These are phyloP conservation scores for Plumapathes pennacea DNA, from an alignment of 92 coral and sea anemone species.

Conservation along the genomic window DNA sequence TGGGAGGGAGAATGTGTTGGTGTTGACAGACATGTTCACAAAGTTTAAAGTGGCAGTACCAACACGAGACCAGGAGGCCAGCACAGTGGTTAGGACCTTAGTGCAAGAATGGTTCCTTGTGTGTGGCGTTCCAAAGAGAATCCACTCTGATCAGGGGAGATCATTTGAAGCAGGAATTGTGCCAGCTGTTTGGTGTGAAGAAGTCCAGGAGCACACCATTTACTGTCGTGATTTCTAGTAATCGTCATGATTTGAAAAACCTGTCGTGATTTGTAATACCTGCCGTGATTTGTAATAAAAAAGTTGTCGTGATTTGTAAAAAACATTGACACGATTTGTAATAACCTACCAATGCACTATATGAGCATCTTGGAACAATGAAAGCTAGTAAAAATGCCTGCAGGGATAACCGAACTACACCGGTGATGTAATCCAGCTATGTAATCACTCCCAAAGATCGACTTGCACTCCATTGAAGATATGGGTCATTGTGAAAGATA, in stretches of 20 bases:
- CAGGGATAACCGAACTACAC: too few species aligned
- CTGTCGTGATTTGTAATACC: too few species aligned
- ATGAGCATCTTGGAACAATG: too few species aligned
- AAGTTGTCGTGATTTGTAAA: too few species aligned
- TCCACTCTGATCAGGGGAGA: slow-evolving; percentile 67
- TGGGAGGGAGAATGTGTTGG: slow-evolving; percentile 23
- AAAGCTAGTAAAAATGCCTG: too few species aligned
- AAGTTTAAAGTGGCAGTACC: slow-evolving; percentile 18
- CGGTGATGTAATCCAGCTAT: too few species aligned
- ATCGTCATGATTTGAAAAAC: too few species aligned
- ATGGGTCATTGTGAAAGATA: slow-evolving; percentile 25
- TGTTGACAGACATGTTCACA: slow-evolving; percentile 16
- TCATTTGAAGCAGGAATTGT: slow-evolving; percentile 54
- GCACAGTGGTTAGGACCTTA: slow-evolving; percentile 26
- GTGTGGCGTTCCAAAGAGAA: slow-evolving; percentile 41
- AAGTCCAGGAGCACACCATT: slow-evolving; percentile 10
- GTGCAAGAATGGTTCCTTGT: slow-evolving; percentile 33
- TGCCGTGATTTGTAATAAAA: too few species aligned
- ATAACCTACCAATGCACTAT: too few species aligned
- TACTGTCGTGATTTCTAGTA: too few species aligned
- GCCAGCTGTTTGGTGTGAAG: slow-evolving; percentile 14
- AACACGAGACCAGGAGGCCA: slow-evolving; percentile 29
- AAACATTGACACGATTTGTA: too few species aligned
- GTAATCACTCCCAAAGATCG: slow-evolving; percentile 28
- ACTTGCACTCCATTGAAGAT: slow-evolving; percentile 11